Percentiles rank a stretch among this genome's conserved stretches.
Conservation (phyloP, 2,113 vertebrate species). For the Azemiops feae region DNA sequence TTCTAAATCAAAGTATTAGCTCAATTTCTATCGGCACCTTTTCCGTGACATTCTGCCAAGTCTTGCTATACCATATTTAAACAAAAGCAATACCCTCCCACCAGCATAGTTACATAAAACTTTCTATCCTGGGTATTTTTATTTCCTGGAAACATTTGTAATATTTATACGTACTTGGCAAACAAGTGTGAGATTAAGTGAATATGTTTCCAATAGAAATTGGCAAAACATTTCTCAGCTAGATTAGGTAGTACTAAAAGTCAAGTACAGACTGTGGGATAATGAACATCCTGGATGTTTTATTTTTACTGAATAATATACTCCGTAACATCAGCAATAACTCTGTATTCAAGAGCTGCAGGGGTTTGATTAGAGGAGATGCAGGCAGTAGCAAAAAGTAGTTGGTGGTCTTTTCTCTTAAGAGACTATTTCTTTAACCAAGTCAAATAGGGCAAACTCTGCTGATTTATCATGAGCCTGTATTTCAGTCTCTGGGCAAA, state of each 20-base stretch:
- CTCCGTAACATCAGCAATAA: conserved; percentile 15
- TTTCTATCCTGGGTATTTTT: conserved; percentile 12
- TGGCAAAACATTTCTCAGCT: conserved; percentile 37
- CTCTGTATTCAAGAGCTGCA: conserved; percentile 28
- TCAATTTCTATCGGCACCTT: background rate
- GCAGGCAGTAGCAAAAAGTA: conserved; percentile 12
- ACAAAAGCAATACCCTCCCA: background rate
- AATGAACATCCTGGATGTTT: conserved; percentile 22
- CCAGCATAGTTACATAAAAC: background rate
- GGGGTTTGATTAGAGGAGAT: conserved; percentile 34
- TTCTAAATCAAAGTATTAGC: background rate
- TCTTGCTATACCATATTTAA: conserved; percentile 17
- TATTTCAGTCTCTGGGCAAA: conserved; percentile 52
- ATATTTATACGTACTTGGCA: conserved; percentile 14
- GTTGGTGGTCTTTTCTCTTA: conserved; percentile 46
- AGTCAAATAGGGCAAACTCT: conserved; percentile 50
- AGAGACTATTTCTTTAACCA: conserved; percentile 40
- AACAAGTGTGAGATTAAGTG: conserved; percentile 33
- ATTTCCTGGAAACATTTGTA: conserved; percentile 11
- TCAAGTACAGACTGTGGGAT: conserved; percentile 48
- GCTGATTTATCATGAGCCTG: conserved; percentile 51
- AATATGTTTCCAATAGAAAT: conserved; percentile 52
- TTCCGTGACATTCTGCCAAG: background rate
- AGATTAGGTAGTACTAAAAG: conserved; percentile 27
- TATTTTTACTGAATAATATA: conserved; percentile 16